Evolutionary conservation across 2,113 vertebrate genomes (phyloP), one percentile per base, ranked within the genome.

Genomic region (Sitta europaea): DNA sequence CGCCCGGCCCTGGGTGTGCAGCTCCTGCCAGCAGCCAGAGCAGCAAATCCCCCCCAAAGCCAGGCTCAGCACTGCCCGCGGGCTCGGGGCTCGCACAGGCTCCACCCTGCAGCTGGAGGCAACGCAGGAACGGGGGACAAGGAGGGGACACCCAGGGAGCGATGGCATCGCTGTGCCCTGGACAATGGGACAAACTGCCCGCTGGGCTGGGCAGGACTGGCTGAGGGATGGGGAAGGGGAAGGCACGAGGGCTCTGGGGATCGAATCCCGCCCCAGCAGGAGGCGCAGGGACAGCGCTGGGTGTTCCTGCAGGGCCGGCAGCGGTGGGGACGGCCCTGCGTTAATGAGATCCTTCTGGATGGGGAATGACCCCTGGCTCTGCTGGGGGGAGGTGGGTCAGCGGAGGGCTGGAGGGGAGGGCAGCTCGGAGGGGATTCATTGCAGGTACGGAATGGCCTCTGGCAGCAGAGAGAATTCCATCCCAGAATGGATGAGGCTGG

Each of bases 211-310:
- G 63, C 81, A 91, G 59, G 73, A 27, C 1, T 27, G 70, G 86
- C 4, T 0, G 5, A 45, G 75, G 15, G 25, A 6, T 10, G 77
- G 50, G 6, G 62, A 28, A 54, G 24, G 51, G 57, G 40, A 6
- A 36, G 57, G 18, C 29, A 1, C 0, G 1, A 42, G 23, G 79
- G 1, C 35, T 33, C 18, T 29, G 73, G 65, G 1, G 6, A 4
- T 9, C 10, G 61, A 24, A 9, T 38, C 35, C 33, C 4, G 1
- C 5, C 48, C 38, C 36, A 31, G 66, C 28, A 28, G 77, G 8
- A 1, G 47, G 28, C 5, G 1, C 57, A 2, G 35, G 75, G 72
- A 22, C 68, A 7, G 42, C 0, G 0, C 53, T 38, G 0, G 1
- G 47, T 2, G 35, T 15, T 42, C 50, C 82, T 12, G 67, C n/a